phyloP scores from a whole-genome alignment of 2,113 vertebrate species.

The Toxotes jaculatrix region DNA sequence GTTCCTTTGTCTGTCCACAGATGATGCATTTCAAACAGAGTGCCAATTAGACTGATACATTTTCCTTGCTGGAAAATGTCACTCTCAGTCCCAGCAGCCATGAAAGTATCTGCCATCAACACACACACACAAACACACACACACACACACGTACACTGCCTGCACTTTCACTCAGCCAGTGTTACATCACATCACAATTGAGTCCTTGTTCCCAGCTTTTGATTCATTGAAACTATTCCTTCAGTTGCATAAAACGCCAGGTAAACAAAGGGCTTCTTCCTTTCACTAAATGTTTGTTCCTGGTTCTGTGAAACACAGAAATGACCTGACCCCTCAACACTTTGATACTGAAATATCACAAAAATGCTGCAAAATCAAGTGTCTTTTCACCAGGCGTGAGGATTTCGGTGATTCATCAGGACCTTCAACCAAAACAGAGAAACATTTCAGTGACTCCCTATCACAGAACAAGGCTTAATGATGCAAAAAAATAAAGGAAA shows the following conservation, averaged over 20 bases:
- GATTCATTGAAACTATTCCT: constrained; percentile 41
- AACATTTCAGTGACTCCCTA: constrained; percentile 6
- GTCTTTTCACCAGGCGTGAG: background rate
- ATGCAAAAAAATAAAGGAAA: background rate
- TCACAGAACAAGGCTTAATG: constrained; percentile 2
- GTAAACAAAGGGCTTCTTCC: constrained; percentile 12
- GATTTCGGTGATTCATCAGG: constrained; percentile 25
- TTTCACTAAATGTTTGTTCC: background rate
- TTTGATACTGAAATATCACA: background rate
- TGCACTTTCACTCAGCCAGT: constrained; percentile 11
- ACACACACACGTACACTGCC: constrained; percentile 10
- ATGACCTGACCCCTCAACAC: background rate
- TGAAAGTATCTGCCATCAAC: constrained; percentile 29
- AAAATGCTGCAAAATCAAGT: constrained; percentile 16
- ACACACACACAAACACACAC: constrained; percentile 22
- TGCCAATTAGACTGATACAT: constrained; percentile 67
- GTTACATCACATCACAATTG: constrained; percentile 15
- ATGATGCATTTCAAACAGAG: constrained; percentile 72
- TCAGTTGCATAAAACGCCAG: constrained; percentile 9
- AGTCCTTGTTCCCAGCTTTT: background rate
- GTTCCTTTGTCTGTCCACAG: constrained; percentile 42
- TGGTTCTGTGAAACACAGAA: background rate
- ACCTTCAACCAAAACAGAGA: background rate
- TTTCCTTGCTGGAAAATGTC: constrained; percentile 68
- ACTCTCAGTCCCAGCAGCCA: constrained; percentile 34